Base-by-base conservation (phyloP, 2,797 vertebrate genomes). In the Benthosema pterotum region DNA sequence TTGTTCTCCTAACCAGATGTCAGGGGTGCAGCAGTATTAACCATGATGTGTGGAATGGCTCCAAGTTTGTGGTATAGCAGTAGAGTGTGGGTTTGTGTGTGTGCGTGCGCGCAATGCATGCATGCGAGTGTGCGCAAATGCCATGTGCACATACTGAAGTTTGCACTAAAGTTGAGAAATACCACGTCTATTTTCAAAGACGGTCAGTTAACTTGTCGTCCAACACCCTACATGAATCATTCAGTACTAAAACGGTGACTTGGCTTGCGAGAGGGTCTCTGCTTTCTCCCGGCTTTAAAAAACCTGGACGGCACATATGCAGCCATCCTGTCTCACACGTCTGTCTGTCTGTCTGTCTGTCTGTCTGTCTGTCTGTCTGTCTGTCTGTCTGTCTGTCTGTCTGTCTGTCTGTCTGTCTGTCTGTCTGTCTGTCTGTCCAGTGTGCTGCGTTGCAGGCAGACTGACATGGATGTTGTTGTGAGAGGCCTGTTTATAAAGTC, bases 401-500 rank as follows among this genome's bases (percentile, higher is more conserved):
- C 15, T 51, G 67, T 65, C 68, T 59, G 61, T 67, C 60, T 57
- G 32, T 25, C 45, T n/a, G n/a, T n/a, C n/a, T 28, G 55, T 12
- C 42, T 61, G 2, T 45, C 15, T 15, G 15, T 25, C 11, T 28
- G 55, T 12, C 42, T 61, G 57, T 80, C 67, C 45, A 60, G 22
- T 19, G 52, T 58, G 38, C 52, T 62, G 42, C 19, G 15, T 63
- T 78, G 67, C 64, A 67, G 73, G 67, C 60, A 49, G 82, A 82
- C 57, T 48, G 46, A 60, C 78, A 58, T 14, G 65, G 78, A 75
- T 76, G 73, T 82, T 83, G 78, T 82, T 83, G 78, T 67, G 69
- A 82, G 69, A 75, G 74, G 77, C 32, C 68, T 91, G 83, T 91
- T 91, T 91, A 84, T 83, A 85, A 86, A 91, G 90, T 85, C 87